Conservation (phyloP, 2,113 vertebrate species). For the Dermatemys mawii region DNA sequence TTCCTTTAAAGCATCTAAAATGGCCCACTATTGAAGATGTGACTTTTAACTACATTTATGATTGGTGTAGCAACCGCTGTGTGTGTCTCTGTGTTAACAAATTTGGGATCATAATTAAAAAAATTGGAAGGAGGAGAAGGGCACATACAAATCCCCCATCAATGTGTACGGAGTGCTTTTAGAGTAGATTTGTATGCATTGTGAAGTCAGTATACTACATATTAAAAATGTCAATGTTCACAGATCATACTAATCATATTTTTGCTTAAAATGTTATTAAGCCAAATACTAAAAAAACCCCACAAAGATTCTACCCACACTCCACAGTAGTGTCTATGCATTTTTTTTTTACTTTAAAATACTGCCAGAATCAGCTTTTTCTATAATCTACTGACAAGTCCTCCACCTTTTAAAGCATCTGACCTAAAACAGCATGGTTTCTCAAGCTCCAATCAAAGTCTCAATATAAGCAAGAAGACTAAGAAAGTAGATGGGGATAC, state of each 20-base stretch:
- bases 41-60: rapidly evolving
- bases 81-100: background rate
- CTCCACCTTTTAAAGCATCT: background rate
- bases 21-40: background rate
- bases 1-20: background rate
- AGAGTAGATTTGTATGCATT: background rate
- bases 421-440: background rate
- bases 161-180: background rate
- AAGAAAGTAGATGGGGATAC: background rate
- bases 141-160: rapidly evolving
- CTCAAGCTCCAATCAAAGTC: background rate
- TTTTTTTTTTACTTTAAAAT: background rate
- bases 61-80: background rate
- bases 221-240: background rate
- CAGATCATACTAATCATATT: background rate
- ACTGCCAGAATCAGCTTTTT: background rate
- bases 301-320: slow-evolving; percentile 1
- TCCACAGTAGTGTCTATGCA: background rate
- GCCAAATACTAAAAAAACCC: background rate
- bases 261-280: slow-evolving; percentile 1
- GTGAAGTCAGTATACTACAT: background rate
- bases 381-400: slow-evolving; percentile 6
- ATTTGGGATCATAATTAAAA: background rate
- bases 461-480: background rate
- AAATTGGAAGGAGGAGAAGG: background rate